A percentile compares a stretch with the other conserved stretches of the same genome.
Evolutionary conservation across 2,113 vertebrate species (phyloP).

Genomic region (Triplophysa dalaica): DNA sequence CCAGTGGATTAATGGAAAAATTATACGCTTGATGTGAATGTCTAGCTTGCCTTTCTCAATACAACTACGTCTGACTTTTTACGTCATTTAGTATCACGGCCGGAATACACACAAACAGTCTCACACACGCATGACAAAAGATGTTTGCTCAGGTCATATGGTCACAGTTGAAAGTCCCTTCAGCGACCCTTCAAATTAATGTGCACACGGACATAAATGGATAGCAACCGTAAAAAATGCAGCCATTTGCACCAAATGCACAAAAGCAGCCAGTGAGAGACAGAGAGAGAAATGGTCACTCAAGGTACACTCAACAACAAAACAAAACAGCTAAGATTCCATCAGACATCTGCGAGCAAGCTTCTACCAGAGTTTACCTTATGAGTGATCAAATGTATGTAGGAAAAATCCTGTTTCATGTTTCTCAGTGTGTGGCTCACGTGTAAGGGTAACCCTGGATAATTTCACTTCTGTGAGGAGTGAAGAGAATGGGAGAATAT

Average conservation of each 20-base stretch:
- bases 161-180: background rate
- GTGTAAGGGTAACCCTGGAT: background rate
- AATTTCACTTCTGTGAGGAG: background rate
- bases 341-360: background rate
- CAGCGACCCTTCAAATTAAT: slow-evolving; percentile 1
- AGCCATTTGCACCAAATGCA: background rate
- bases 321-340: slow-evolving; percentile 20
- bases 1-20: slow-evolving; percentile 30
- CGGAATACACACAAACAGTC: slow-evolving; percentile 10
- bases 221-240: background rate
- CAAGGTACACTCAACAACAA: background rate
- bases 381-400: background rate
- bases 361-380: background rate
- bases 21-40: slow-evolving; percentile 21
- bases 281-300: background rate
- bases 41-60: slow-evolving; percentile 28
- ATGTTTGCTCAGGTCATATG: background rate
- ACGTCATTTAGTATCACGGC: background rate
- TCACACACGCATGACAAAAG: slow-evolving; percentile 23
- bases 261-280: background rate
- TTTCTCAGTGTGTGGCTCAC: background rate
- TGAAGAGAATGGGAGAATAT: slow-evolving; percentile 13
- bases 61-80: background rate
- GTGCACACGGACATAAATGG: slow-evolving; percentile 12
- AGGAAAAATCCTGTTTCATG: background rate